A percentile compares a stretch with the other conserved stretches of the same genome.
Evolutionary conservation across 2,113 vertebrate genomes (phyloP).

Genomic region (Rhinopomastus cyanomelas): DNA sequence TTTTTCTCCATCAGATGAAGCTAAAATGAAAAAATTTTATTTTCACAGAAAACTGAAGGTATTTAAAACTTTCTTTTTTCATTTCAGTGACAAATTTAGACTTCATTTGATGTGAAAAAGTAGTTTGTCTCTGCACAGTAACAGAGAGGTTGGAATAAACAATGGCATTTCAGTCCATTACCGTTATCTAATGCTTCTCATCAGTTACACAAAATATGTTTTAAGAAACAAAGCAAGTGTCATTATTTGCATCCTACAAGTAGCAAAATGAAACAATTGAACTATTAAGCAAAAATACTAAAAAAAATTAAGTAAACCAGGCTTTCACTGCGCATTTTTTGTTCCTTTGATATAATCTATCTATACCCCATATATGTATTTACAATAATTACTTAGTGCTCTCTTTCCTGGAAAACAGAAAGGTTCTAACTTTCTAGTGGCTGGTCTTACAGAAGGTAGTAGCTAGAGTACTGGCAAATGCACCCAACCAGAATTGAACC

Average conservation of each 20-base stretch:
- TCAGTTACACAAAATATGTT: not conserved
- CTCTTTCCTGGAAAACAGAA: not conserved
- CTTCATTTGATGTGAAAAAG: not conserved
- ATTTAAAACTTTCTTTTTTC: not conserved
- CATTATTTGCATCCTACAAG: not conserved
- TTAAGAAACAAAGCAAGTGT: not conserved
- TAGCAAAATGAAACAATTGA: not conserved
- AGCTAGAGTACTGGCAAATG: not conserved
- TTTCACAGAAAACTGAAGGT: not conserved
- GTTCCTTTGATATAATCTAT: not conserved
- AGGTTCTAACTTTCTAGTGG: not conserved
- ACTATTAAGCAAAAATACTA: not conserved
- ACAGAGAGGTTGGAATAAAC: not conserved
- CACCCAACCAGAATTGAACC: not conserved
- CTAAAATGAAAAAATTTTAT: not conserved
- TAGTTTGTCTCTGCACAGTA: not conserved
- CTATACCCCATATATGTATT: not conserved
- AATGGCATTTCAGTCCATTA: not conserved
- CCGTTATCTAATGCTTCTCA: not conserved
- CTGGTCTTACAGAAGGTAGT: not conserved
- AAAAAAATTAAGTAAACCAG: not conserved
- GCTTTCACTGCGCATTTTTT: not conserved
- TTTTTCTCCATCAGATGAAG: not conserved
- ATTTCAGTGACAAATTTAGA: constrained; percentile 1
- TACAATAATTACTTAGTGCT: not conserved